Evolutionary conservation across 1,140 invertebrate genomes (phyloP).

Genomic region (Temnothorax curvispinosus): DNA sequence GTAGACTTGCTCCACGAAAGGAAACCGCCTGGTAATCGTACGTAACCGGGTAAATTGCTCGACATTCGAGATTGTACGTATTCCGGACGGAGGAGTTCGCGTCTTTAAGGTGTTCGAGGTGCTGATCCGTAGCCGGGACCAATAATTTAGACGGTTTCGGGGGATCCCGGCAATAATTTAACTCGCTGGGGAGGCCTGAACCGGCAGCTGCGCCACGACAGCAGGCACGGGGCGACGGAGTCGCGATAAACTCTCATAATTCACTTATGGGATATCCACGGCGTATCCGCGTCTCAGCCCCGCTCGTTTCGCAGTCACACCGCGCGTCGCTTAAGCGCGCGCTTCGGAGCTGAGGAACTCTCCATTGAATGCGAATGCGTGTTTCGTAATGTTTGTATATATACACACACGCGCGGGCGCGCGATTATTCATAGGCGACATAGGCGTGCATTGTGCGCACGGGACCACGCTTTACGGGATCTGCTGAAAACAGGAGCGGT

Average conservation of each 20-base stretch:
- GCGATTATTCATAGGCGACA: slow-evolving; percentile 69
- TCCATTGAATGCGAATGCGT: slow-evolving; percentile 67
- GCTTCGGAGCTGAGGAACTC: slow-evolving; percentile 49
- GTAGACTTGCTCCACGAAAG: neutral
- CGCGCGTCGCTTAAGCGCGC: slow-evolving; percentile 54
- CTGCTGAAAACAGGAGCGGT: neutral
- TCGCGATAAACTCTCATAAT: slow-evolving; percentile 76
- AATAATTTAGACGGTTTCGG: slow-evolving; percentile 67
- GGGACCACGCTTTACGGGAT: slow-evolving; percentile 27
- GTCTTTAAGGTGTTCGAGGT: slow-evolving; percentile 38
- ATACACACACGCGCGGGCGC: slow-evolving; percentile 8
- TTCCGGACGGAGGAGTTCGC: neutral
- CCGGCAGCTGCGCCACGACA: slow-evolving; percentile 67
- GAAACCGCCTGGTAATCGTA: neutral
- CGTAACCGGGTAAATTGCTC: slow-evolving; percentile 18
- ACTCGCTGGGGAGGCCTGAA: slow-evolving; percentile 62
- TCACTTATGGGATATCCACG: slow-evolving; percentile 71
- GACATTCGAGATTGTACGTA: neutral
- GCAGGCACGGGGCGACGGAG: slow-evolving; percentile 67
- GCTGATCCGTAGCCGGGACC: slow-evolving; percentile 56
- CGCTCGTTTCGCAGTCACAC: slow-evolving; percentile 14
- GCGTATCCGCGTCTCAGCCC: slow-evolving; percentile 55
- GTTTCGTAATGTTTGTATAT: slow-evolving; percentile 68
- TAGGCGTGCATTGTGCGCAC: slow-evolving; percentile 59
- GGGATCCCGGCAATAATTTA: slow-evolving; percentile 68